phyloP scores from a whole-genome alignment of 2,888 invertebrate species.

The Ichneumoninae sp. region DNA sequence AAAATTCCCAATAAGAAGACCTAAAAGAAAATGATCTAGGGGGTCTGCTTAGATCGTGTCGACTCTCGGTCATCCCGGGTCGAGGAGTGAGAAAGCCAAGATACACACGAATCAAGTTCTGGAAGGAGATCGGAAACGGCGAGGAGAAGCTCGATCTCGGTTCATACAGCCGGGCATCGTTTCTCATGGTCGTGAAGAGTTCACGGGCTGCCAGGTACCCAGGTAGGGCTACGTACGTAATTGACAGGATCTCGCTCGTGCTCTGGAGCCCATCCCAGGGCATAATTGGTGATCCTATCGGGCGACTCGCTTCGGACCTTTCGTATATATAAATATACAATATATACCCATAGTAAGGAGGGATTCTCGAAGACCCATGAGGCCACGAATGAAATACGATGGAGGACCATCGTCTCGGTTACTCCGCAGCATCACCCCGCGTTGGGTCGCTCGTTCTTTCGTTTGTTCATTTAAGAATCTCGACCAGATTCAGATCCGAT shows the following conservation, averaged over 20 bases:
- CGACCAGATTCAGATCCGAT: conserved; percentile 72
- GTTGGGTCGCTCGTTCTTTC: conserved; percentile 11
- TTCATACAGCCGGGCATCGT: conserved; percentile 70
- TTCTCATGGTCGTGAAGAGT: conserved; percentile 74
- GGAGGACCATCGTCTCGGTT: not conserved
- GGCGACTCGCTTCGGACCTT: conserved; percentile 60
- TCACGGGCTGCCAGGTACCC: conserved; percentile 65
- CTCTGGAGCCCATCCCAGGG: conserved; percentile 71
- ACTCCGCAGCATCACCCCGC: not conserved
- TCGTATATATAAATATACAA: conserved; percentile 67
- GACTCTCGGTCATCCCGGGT: conserved; percentile 36
- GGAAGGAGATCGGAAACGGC: conserved; percentile 31
- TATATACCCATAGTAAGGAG: not conserved
- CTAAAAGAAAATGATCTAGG: conserved; percentile 1
- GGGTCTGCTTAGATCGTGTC: conserved; percentile 41
- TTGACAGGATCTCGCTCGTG: conserved; percentile 79
- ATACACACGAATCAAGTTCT: conserved; percentile 56
- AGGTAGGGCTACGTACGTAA: conserved; percentile 73
- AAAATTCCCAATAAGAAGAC: not conserved
- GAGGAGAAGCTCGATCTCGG: conserved; percentile 55
- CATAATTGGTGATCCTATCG: conserved; percentile 83
- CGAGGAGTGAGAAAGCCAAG: conserved; percentile 42
- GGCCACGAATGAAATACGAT: conserved; percentile 24
- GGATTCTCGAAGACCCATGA: conserved; percentile 3
- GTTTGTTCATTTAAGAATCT: conserved; percentile 20